Conservation (phyloP, 2,113 vertebrate species). For the Anarrhichthys ocellatus region DNA sequence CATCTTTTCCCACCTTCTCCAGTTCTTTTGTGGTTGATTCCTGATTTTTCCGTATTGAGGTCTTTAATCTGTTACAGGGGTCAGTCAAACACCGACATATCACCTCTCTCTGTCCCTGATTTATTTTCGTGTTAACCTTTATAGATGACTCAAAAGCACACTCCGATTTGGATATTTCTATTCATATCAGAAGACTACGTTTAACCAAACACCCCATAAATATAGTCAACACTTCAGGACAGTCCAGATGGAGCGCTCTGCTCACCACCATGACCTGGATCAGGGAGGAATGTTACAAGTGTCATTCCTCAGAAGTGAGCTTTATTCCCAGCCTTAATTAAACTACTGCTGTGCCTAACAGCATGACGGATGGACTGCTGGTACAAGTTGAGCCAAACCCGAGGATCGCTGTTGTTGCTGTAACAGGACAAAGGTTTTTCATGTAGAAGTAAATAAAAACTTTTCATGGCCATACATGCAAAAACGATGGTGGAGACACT, state of each 20-base stretch:
- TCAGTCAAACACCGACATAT: background rate
- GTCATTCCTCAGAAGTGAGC: background rate
- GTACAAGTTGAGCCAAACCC: background rate
- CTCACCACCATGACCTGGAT: slow-evolving; percentile 8
- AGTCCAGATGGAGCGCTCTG: background rate
- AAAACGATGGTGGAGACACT: background rate
- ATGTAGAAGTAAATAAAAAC: background rate
- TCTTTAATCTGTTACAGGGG: background rate
- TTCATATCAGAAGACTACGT: background rate
- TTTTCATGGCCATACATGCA: background rate
- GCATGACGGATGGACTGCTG: slow-evolving; percentile 5
- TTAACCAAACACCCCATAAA: slow-evolving; percentile 12
- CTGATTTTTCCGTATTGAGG: background rate
- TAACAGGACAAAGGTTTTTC: background rate
- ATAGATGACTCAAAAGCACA: background rate
- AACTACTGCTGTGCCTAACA: background rate
- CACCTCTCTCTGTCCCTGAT: background rate
- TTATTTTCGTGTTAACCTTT: background rate
- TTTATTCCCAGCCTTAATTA: background rate
- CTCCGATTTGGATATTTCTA: background rate
- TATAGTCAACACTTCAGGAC: background rate
- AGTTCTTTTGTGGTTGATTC: background rate
- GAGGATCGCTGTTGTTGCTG: background rate
- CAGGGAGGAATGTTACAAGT: background rate
- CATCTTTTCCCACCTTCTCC: background rate